These are phyloP conservation scores for Crotalus viridis DNA, from an alignment of 2,113 vertebrate genomes.

Conservation along the genomic window DNA sequence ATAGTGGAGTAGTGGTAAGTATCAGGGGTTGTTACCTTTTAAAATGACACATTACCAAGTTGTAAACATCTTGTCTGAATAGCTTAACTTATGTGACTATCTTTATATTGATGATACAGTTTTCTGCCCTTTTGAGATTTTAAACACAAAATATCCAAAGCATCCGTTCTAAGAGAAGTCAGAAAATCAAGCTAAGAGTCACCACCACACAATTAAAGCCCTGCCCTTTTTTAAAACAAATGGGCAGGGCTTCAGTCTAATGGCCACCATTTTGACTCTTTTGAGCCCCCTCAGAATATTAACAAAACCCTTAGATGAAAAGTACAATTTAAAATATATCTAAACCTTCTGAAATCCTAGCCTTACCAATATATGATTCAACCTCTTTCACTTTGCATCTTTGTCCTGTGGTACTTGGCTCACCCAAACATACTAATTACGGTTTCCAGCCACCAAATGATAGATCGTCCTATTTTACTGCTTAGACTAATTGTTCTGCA, in stretches of 20 bases:
- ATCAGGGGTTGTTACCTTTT: conserved; percentile 3
- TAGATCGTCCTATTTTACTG: not conserved
- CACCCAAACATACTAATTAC: not conserved
- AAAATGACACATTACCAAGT: conserved; percentile 17
- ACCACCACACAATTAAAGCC: not conserved
- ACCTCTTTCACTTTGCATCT: not conserved
- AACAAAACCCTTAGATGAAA: not conserved
- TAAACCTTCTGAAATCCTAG: not conserved
- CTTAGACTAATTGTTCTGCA: not conserved
- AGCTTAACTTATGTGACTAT: conserved; percentile 9
- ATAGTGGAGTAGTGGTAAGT: not conserved
- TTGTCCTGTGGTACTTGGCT: not conserved
- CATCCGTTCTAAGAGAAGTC: not conserved
- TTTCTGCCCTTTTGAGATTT: not conserved
- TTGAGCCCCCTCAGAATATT: not conserved
- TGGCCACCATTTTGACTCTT: not conserved
- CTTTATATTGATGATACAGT: not conserved
- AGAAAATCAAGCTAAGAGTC: not conserved
- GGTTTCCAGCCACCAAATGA: not conserved
- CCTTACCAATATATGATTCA: not conserved
- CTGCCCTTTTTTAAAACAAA: not conserved
- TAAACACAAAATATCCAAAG: not conserved
- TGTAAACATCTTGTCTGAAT: conserved; percentile 8
- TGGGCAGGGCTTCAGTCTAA: not conserved
- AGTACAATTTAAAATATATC: not conserved